Base-by-base conservation (phyloP, 2,888 invertebrate genomes). In the Abrostola triplasia region DNA sequence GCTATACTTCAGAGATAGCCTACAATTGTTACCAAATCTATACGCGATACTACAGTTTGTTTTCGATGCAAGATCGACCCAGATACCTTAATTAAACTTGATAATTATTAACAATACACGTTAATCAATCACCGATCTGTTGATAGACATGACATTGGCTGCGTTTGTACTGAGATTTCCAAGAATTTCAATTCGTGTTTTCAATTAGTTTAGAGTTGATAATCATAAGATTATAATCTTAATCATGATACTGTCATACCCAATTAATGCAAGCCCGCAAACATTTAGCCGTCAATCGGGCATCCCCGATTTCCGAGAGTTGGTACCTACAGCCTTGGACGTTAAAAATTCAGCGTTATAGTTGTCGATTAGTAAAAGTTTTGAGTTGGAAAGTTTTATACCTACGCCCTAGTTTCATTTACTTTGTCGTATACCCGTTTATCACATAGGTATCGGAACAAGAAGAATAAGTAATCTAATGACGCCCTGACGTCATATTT, bases 61-160 rank as follows among this genome's bases (percentile, higher is more conserved):
- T 61, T 58, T 60, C 48, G 55, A 40, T 62, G 73, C 68, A 67
- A 76, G 74, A 74, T 74, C 61, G 54, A 65, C 47, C 58, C 58
- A 49, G 77, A 74, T 77, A 74, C 59, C 48, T 36, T 74, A 74
- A 74, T 77, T 74, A 74, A 65, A 77, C 60, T 58, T 58, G 73
- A 77, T 74, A 77, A 74, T 68, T 62, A 77, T 68, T 77, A 65
- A 64, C 73, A 73, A 74, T 77, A 77, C 60, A 73, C 61, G 59
- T 68, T 62, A 61, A 76, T 74, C 64, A 47, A 53, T 72, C 64
- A 76, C 53, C 67, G 59, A 76, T 74, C 69, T 56, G 12, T 51
- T 58, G 56, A 61, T 76, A 64, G 55, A 58, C 58, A 37, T 48
- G 53, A 64, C 64, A 62, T 40, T 12, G 37, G 60, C 47, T 54